Conservation (phyloP, 2,797 vertebrate species). For the Cossypha heuglini region DNA sequence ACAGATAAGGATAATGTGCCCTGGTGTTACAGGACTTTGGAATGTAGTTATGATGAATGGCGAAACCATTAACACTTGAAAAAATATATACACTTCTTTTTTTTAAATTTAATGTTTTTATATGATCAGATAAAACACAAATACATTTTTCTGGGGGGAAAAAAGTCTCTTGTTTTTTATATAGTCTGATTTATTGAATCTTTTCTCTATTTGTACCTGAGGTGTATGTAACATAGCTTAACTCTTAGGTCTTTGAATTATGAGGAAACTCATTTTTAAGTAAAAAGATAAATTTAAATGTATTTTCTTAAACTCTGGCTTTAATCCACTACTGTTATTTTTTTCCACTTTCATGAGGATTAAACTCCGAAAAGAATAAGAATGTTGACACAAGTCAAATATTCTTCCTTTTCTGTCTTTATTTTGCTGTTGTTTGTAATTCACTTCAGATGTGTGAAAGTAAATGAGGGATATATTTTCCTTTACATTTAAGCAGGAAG, state of each 20-base stretch:
- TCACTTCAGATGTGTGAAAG: background rate
- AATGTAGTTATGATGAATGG: slow-evolving; percentile 73
- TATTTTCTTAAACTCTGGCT: slow-evolving; percentile 68
- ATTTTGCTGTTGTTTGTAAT: background rate
- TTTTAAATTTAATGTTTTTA: slow-evolving; percentile 75
- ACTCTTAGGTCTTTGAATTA: slow-evolving; percentile 55
- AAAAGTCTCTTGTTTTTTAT: slow-evolving; percentile 72
- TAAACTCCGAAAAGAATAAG: slow-evolving; percentile 20
- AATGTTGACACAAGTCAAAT: background rate
- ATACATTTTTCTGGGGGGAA: slow-evolving; percentile 76
- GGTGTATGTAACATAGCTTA: slow-evolving; percentile 59
- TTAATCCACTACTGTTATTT: slow-evolving; percentile 46
- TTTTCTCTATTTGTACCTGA: slow-evolving; percentile 73
- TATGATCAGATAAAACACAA: slow-evolving; percentile 80
- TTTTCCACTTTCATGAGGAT: slow-evolving; percentile 33
- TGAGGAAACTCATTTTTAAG: slow-evolving; percentile 61
- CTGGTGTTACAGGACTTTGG: slow-evolving; percentile 36
- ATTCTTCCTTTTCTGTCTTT: background rate
- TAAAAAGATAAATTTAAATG: slow-evolving; percentile 65
- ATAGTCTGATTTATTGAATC: slow-evolving; percentile 65
- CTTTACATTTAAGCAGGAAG: background rate
- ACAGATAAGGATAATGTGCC: background rate
- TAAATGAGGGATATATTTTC: background rate
- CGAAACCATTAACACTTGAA: slow-evolving; percentile 76
- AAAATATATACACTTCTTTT: slow-evolving; percentile 73